Percentiles rank a stretch among this genome's conserved stretches.
Conservation (phyloP, 2,797 vertebrate genomes). For the Danio choprae region DNA sequence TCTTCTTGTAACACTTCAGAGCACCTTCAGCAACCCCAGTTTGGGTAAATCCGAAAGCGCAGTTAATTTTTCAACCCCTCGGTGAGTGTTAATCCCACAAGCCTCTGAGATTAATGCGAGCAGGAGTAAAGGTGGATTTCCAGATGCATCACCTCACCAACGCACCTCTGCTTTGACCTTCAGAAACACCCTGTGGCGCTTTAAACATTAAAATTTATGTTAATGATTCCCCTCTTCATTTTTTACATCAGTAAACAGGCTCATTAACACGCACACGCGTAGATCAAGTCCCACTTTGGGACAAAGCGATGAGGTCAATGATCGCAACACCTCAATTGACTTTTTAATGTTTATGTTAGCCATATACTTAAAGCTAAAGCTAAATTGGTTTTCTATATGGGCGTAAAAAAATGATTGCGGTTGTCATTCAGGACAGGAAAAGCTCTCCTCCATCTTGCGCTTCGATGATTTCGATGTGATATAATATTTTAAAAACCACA, state of each 20-base stretch:
- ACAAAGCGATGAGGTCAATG: slow-evolving; percentile 21
- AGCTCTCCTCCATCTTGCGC: slow-evolving; percentile 33
- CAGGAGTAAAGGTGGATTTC: slow-evolving; percentile 35
- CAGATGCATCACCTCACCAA: slow-evolving; percentile 28
- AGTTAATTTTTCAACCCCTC: slow-evolving; percentile 29
- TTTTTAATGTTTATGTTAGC: slow-evolving; percentile 33
- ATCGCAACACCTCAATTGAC: not conserved
- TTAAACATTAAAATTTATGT: slow-evolving; percentile 51
- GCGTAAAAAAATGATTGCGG: slow-evolving; percentile 24
- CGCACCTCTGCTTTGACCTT: slow-evolving; percentile 42
- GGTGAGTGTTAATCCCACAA: slow-evolving; percentile 45
- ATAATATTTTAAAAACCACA: slow-evolving; percentile 31
- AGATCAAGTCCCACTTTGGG: slow-evolving; percentile 21
- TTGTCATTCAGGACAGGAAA: slow-evolving; percentile 28
- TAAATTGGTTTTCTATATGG: not conserved
- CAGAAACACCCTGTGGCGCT: slow-evolving; percentile 44
- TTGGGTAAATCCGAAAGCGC: slow-evolving; percentile 18
- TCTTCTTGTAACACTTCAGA: slow-evolving; percentile 15
- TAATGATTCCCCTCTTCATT: slow-evolving; percentile 52
- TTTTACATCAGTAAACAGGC: slow-evolving; percentile 50
- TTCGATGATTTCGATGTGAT: slow-evolving; percentile 16
- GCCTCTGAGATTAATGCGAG: slow-evolving; percentile 50
- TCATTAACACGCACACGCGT: slow-evolving; percentile 13
- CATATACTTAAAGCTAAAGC: slow-evolving; percentile 26
- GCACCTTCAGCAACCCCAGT: not conserved